Percentiles rank a stretch among this genome's conserved stretches.
Evolutionary conservation across 1,140 invertebrate genomes (phyloP).

Genomic region (Centruroides vittatus): DNA sequence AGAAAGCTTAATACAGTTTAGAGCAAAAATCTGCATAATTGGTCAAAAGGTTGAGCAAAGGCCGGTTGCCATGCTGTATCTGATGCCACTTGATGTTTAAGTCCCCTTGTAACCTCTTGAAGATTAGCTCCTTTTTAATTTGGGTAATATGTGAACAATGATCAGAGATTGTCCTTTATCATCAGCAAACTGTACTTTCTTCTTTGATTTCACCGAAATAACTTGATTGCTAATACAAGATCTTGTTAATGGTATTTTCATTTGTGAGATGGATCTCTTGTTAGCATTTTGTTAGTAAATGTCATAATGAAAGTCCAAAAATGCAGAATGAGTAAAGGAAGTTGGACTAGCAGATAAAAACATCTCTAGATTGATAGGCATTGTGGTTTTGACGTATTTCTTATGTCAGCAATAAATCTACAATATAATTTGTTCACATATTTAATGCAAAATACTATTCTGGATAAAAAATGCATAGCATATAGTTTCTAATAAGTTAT

Average conservation of each 20-base stretch:
- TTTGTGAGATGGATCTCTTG: no score
- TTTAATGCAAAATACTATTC: no score
- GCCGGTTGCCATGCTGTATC: background rate
- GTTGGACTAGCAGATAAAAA: conserved; percentile 33
- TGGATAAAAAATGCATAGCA: no score
- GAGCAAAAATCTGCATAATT: background rate
- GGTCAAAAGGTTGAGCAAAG: background rate
- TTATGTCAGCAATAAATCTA: no score
- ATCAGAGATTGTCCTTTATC: background rate
- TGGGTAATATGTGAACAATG: background rate
- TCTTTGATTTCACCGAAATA: background rate
- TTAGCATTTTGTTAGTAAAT: conserved; percentile 1
- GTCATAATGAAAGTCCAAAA: conserved; percentile 11
- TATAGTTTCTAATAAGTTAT: no score
- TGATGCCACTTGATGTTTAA: background rate
- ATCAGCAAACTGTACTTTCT: background rate
- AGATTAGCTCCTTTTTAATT: background rate
- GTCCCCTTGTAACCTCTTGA: background rate
- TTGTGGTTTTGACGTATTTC: background rate
- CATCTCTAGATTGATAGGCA: conserved; percentile 11
- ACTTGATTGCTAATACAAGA: no score
- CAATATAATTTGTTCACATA: no score
- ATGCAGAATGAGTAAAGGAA: conserved; percentile 36
- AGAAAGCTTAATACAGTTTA: no score
- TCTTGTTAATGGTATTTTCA: no score